Evolutionary conservation across 2,797 vertebrate species (phyloP).

Genomic region (Simalia tracyae): DNA sequence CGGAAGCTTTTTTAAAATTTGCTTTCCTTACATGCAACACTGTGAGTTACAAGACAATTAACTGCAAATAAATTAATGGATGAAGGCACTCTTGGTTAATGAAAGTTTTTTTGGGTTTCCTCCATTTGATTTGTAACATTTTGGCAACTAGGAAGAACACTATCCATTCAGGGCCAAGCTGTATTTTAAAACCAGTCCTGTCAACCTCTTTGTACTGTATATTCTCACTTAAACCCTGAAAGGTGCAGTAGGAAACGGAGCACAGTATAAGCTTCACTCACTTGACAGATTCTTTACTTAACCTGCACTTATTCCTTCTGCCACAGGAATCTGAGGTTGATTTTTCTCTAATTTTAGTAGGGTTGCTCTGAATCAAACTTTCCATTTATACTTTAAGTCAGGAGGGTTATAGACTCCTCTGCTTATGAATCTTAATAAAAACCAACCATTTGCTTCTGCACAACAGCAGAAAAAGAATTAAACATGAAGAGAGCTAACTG

Average conservation of each 20-base stretch:
- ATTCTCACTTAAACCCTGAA: constrained; percentile 29
- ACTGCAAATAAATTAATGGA: constrained; percentile 9
- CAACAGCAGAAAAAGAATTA: constrained; percentile 75
- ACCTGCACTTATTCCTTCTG: constrained; percentile 47
- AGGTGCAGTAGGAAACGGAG: constrained; percentile 48
- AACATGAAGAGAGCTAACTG: constrained; percentile 70
- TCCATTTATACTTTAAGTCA: constrained; percentile 76
- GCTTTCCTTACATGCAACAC: constrained; percentile 1
- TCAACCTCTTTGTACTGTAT: not conserved
- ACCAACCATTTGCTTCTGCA: constrained; percentile 74
- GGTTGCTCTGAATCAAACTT: constrained; percentile 77
- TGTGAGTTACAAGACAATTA: constrained; percentile 7
- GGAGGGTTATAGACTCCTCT: constrained; percentile 73
- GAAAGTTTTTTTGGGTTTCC: not conserved
- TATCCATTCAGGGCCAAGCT: not conserved
- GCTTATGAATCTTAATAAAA: constrained; percentile 81
- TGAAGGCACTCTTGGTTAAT: not conserved
- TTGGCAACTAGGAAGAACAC: not conserved
- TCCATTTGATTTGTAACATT: not conserved
- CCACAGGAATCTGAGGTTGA: constrained; percentile 67
- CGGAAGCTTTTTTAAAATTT: not conserved
- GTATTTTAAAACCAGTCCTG: not conserved
- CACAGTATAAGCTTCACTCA: constrained; percentile 45
- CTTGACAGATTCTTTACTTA: not conserved
- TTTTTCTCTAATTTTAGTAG: constrained; percentile 72